Percentiles rank a stretch among this genome's conserved stretches.
Conservation (phyloP, 2,888 invertebrate genomes). For the Tiphia femorata region DNA sequence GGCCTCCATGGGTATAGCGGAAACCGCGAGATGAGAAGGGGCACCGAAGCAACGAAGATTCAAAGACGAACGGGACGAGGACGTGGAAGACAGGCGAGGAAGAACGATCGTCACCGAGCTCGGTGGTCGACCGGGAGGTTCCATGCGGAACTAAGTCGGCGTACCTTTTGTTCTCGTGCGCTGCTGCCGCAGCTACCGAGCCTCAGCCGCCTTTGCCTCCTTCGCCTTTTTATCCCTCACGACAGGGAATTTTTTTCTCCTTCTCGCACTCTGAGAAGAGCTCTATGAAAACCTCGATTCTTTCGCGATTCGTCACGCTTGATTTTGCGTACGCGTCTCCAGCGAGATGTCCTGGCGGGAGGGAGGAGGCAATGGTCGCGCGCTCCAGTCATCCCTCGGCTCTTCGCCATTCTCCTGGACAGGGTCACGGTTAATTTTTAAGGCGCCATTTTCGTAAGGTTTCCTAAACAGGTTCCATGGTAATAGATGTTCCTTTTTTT, state of each 20-base stretch:
- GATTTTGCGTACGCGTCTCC: slow-evolving; percentile 45
- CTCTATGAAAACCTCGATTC: slow-evolving; percentile 38
- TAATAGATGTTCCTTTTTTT: background rate
- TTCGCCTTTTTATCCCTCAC: too few species aligned
- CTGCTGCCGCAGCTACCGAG: slow-evolving; percentile 17
- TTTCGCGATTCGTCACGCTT: slow-evolving; percentile 45
- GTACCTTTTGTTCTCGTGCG: slow-evolving; percentile 39
- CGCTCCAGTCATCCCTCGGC: slow-evolving; percentile 12
- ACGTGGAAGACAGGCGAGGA: slow-evolving; percentile 18
- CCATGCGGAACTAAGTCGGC: slow-evolving; percentile 47
- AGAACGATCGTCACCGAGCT: slow-evolving; percentile 32
- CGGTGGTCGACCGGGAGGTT: slow-evolving; percentile 38
- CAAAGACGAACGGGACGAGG: slow-evolving; percentile 14
- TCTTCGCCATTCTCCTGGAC: too few species aligned
- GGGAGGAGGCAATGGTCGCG: background rate
- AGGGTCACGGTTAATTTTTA: slow-evolving; percentile 48
- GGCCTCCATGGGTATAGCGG: slow-evolving; percentile 16
- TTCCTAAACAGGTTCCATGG: too few species aligned
- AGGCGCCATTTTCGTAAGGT: too few species aligned
- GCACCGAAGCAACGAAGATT: background rate
- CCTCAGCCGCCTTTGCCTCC: background rate
- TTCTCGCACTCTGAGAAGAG: background rate
- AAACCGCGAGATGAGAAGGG: slow-evolving; percentile 8
- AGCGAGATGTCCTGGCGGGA: slow-evolving; percentile 7
- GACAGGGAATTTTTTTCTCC: background rate